Percentiles rank a stretch among this genome's conserved stretches.
Evolutionary conservation across 2,797 vertebrate genomes (phyloP).

Genomic region (Bovichtus variegatus): DNA sequence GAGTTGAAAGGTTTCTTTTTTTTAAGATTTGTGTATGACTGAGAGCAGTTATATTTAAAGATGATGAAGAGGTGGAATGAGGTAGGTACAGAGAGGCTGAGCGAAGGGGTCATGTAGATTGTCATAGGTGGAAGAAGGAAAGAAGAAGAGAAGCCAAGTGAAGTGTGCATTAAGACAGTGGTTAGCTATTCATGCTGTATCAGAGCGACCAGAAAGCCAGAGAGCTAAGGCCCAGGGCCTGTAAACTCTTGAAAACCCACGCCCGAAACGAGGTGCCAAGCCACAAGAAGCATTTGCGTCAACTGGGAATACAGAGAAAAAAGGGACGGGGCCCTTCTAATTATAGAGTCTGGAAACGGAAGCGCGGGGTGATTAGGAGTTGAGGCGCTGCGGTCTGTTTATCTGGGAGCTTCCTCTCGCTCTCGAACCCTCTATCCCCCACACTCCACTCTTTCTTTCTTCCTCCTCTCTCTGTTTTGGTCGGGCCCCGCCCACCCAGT

Average conservation of each 20-base stretch:
- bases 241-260: conserved; percentile 93
- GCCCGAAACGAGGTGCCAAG: conserved; percentile 99
- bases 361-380: conserved; percentile 96
- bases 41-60: conserved; percentile 29
- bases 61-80: conserved; percentile 43
- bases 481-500: conserved; percentile 68
- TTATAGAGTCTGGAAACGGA: conserved; percentile 99
- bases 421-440: conserved; percentile 87
- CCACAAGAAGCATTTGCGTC: conserved; percentile 99
- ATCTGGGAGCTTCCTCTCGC: conserved; percentile 92
- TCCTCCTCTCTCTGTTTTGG: conserved; percentile 84
- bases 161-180: conserved; percentile 89
- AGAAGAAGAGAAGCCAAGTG: conserved; percentile 86
- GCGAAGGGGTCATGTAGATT: conserved; percentile 51
- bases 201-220: conserved; percentile 93
- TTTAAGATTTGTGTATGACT: conserved; percentile 17
- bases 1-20: conserved; percentile 37
- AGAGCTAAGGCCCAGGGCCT: conserved; percentile 89
- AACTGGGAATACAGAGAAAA: conserved; percentile 98
- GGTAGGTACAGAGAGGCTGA: conserved; percentile 29
- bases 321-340: conserved; percentile 93
- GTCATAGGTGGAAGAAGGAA: conserved; percentile 56
- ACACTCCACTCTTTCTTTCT: conserved; percentile 74
- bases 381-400: conserved; percentile 98
- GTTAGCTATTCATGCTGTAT: conserved; percentile 97